Evolutionary conservation across 2,797 vertebrate species (phyloP), one percentile per base, ranked within the genome.

Genomic region (Halcyon chelicuti): DNA sequence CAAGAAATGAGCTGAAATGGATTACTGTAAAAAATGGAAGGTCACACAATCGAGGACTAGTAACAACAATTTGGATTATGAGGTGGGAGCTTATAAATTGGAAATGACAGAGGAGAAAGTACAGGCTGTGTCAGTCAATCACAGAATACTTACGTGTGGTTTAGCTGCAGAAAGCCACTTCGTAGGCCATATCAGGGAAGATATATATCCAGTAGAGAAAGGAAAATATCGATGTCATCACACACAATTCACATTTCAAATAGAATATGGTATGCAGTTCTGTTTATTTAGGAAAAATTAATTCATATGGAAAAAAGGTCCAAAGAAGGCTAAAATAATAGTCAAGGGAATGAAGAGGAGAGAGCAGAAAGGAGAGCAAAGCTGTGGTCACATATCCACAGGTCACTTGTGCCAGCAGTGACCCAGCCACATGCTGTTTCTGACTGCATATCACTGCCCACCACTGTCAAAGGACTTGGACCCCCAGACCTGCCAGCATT

Each of bases 41-140:
- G 73, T 78, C 79, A 72, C 13, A 86, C 20, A 86, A 73, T 12
- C 21, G 21, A 79, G 80, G 52, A 82, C 71, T 82, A 63, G 67
- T 77, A 92, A 76, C 33, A 92, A 85, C 80, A 94, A 89, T 71
- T 49, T 76, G 47, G 74, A 47, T 87, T 93, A 67, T 75, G 66
- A 91, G 47, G 46, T 62, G 73, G n/a, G 54, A 95, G 22, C 20
- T 88, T 84, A 88, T 54, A 90, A 72, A 78, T 78, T 90, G 73
- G 73, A 93, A 93, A 93, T 82, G 44, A 85, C 74, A 93, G 55
- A 94, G 62, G 54, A 88, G 66, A 66, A 92, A 84, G 73, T 81
- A 65, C 2, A 16, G 57, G 31, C 25, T 84, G 20, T 81, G 73
- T 73, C 80, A 90, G 68, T 90, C 83, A 93, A 7, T 70, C 68